Evolutionary conservation across 2,797 vertebrate species (phyloP).

Genomic region (Heterohyrax brucei): DNA sequence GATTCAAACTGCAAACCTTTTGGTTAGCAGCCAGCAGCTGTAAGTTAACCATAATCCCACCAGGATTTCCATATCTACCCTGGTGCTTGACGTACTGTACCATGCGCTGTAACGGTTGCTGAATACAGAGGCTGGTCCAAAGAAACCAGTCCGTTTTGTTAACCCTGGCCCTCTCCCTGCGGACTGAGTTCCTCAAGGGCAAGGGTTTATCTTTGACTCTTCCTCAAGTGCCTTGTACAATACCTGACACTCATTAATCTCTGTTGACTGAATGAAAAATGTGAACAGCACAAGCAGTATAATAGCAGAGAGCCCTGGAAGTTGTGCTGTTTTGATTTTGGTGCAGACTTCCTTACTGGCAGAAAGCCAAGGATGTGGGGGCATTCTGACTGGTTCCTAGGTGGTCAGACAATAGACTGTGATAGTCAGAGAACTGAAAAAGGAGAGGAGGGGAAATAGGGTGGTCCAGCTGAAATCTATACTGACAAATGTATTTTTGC

Average conservation of each 20-base stretch:
- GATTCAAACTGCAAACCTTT: too few species aligned
- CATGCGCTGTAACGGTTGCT: background rate
- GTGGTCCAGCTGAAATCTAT: background rate
- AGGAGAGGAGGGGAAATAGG: background rate
- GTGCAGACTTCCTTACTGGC: background rate
- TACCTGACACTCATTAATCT: background rate
- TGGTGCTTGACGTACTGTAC: background rate
- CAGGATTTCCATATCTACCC: too few species aligned
- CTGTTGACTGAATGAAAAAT: background rate
- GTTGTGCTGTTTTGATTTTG: background rate
- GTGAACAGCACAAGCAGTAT: background rate
- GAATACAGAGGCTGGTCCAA: background rate
- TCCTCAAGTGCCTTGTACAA: background rate
- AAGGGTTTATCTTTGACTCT: background rate
- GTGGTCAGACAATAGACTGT: background rate
- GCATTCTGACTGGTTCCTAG: background rate
- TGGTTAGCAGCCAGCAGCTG: too few species aligned
- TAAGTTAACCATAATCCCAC: too few species aligned
- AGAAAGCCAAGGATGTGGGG: background rate
- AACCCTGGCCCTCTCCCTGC: background rate
- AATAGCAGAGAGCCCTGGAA: background rate
- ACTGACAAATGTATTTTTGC: background rate
- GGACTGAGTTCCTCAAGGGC: background rate
- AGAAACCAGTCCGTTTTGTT: background rate
- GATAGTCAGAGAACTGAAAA: background rate